Conservation (phyloP, 2,797 vertebrate genomes). For the Xyrichtys novacula region DNA sequence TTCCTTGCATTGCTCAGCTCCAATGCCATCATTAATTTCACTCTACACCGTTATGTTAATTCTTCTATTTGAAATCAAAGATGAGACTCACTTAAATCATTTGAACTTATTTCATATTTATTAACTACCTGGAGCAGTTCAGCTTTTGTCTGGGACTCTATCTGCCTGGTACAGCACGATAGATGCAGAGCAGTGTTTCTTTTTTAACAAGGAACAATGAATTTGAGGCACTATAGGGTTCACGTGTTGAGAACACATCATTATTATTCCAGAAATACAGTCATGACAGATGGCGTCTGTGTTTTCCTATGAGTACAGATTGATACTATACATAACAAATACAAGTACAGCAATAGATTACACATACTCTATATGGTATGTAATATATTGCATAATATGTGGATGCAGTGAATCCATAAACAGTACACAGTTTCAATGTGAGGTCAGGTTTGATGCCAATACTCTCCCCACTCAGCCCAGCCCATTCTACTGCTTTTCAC, state of each 20-base stretch:
- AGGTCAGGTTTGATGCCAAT: conserved; percentile 55
- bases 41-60: background rate
- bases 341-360: conserved; percentile 58
- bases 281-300: conserved; percentile 27
- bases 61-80: conserved; percentile 10
- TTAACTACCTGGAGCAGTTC: conserved; percentile 10
- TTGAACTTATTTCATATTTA: conserved; percentile 3
- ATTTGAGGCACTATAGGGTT: conserved; percentile 70
- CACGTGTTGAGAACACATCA: conserved; percentile 41
- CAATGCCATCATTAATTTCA: background rate
- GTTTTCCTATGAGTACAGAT: conserved; percentile 46
- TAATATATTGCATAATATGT: conserved; percentile 52
- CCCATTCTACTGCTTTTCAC: conserved; percentile 19
- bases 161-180: conserved; percentile 19
- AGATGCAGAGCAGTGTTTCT: conserved; percentile 7
- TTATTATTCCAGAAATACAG: conserved; percentile 32
- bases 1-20: conserved; percentile 27
- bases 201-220: conserved; percentile 31
- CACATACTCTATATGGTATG: conserved; percentile 40
- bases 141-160: conserved; percentile 18
- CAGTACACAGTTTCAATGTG: conserved; percentile 52
- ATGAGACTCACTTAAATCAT: background rate
- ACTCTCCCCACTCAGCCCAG: conserved; percentile 21
- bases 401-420: conserved; percentile 38
- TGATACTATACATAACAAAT: conserved; percentile 38